Percentiles rank a stretch among this genome's conserved stretches.
These are phyloP conservation scores for Corythaeola cristata DNA, from an alignment of 2,113 vertebrate species.

Conservation along the genomic window DNA sequence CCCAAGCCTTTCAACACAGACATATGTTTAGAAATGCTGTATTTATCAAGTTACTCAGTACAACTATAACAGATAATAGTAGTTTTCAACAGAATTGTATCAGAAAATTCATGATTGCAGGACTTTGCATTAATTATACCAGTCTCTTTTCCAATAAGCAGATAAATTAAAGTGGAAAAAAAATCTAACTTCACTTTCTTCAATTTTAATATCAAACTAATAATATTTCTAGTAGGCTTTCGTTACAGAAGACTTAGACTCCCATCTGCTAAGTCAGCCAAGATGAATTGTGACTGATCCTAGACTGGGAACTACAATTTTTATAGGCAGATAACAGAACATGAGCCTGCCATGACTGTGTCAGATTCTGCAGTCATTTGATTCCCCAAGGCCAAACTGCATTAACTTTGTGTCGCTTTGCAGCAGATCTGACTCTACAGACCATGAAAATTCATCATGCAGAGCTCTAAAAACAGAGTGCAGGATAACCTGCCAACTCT, in stretches of 20 bases:
- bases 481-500: neutral
- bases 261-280: constrained; percentile 25
- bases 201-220: neutral
- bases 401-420: neutral
- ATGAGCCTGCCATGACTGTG: neutral
- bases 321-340: constrained; percentile 18
- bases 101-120: neutral
- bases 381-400: neutral
- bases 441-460: neutral
- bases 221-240: constrained; percentile 9
- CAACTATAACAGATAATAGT: neutral
- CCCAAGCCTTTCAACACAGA: neutral
- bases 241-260: constrained; percentile 19
- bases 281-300: constrained; percentile 26
- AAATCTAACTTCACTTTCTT: neutral
- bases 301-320: neutral
- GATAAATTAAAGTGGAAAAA: neutral
- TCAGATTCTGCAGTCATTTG: neutral
- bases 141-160: neutral
- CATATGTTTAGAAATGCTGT: neutral
- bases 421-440: neutral
- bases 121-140: neutral
- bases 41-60: neutral
- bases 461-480: neutral
- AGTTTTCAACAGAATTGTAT: neutral